Evolutionary conservation across 2,113 vertebrate genomes (phyloP).

Genomic region (Centropus bengalensis): DNA sequence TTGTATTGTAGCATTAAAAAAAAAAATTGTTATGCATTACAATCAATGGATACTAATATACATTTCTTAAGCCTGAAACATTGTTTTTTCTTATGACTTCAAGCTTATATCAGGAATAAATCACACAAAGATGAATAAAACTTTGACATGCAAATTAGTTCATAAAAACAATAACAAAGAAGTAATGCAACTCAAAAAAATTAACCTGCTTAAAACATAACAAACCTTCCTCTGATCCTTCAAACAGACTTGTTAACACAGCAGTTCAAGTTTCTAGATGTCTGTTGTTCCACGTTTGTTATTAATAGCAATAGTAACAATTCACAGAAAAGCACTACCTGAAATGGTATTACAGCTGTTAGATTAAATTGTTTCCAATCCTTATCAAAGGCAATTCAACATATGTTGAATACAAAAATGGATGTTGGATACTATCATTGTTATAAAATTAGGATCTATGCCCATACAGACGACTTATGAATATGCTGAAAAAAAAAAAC

Average conservation of each 20-base stretch:
- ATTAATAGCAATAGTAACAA: neutral
- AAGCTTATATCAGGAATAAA: neutral
- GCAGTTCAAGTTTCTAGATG: neutral
- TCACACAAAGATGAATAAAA: neutral
- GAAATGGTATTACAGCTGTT: neutral
- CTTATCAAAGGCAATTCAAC: neutral
- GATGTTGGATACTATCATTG: neutral
- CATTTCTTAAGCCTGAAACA: neutral
- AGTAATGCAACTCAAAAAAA: neutral
- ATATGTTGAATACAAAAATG: neutral
- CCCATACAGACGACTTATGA: neutral
- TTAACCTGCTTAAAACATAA: neutral
- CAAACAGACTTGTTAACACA: neutral
- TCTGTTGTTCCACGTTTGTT: neutral
- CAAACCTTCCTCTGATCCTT: neutral
- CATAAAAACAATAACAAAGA: neutral
- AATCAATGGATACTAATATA: neutral
- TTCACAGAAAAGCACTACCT: neutral
- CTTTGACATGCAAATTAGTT: neutral
- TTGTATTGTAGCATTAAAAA: neutral
- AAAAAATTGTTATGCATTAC: neutral
- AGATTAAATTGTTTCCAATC: neutral
- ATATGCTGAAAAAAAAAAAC: neutral
- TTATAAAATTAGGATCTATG: neutral
- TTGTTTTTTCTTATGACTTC: neutral